Evolutionary conservation across 2,888 invertebrate genomes (phyloP), one percentile per base, ranked within the genome.

Genomic region (Pecten maximus): DNA sequence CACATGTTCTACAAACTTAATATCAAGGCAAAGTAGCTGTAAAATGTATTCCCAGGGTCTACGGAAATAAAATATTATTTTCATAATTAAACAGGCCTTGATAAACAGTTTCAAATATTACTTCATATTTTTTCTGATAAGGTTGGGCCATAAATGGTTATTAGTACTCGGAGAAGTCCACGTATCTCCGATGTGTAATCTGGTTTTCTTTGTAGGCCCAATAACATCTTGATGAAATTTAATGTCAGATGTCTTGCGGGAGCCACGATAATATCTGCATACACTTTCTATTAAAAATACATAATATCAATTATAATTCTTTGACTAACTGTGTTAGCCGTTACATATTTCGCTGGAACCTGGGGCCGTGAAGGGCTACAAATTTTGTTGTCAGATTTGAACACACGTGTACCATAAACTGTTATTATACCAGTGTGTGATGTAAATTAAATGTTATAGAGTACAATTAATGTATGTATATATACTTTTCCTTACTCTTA

Each of bases 181-280:
- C 16, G 50, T 74, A 74, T 35, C 74, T 0, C 74, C 35, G 35
- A 35, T 28, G 28, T 74, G 74, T 74, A 35, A 74, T 28, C 23
- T 74, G 6, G 54, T 54, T 54, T 54, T 54, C n/a, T 23, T 54
- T 8, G 23, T 19, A 6, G 74, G 16, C 74, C 35, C 74, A 74
- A 74, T 74, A 74, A 74, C 74, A 74, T 74, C 74, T 74, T 74
- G 74, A 74, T 74, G 74, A 74, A 74, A 74, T 74, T 74, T 74
- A 74, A 74, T 4, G 74, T 74, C 74, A 74, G 74, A 74, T 74
- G 74, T 74, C 74, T 74, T 10, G 10, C 35, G 74, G 35, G 35
- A 35, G 35, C 35, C 2, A 35, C 23, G 54, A 74, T 74, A 74
- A 74, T 74, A 35, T 74, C 74, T 8, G 74, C 74, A 74, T 74